Base-by-base conservation (phyloP, 2,113 vertebrate genomes). In the Ptilorrhoa leucosticta region DNA sequence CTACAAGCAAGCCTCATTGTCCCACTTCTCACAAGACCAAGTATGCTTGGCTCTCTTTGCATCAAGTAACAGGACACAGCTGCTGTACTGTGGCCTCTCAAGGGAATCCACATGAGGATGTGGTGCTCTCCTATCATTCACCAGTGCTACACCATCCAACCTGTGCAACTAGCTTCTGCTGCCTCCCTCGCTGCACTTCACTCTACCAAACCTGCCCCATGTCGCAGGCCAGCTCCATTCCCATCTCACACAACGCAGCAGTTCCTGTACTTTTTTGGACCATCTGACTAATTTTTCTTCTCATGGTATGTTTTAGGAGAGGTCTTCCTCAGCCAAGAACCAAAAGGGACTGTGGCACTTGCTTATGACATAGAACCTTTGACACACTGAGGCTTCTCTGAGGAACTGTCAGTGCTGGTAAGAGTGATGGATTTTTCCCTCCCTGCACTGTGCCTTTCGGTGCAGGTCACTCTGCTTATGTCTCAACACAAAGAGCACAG, bases 11-110 rank as follows among this genome's bases (percentile, higher is more conserved):
- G 26, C 21, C 64, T 53, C 45, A 2, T 21, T 24, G 4, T 68
- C 21, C 44, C 65, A 17, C 37, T 81, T 80, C 42, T 50, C 83
- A 57, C 37, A 77, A 91, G 61, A 24, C 15, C 19, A n/a, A 47
- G n/a, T 10, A 53, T 1, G 1, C 21, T 48, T 48, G 18, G 26
- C 13, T 66, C 8, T 61, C 70, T 86, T 77, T 54, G 19, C 31
- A n/a, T 51, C 45, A 65, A 21, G 27, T 15, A 37, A n/a, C 7
- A 63, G 60, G 63, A 54, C 11, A 57, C 16, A 77, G 27, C 31
- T 66, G 45, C 68, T 83, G 51, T 42, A 19, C 39, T 5, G 3
- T 28, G 30, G 33, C 64, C 40, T 83, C 68, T 65, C 0, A 0
- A 26, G 45, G n/a, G 30, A 75, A 40, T 13, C 19, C 27, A 6